phyloP scores from a whole-genome alignment of 2,797 vertebrate species.

The Babyrousa celebensis region DNA sequence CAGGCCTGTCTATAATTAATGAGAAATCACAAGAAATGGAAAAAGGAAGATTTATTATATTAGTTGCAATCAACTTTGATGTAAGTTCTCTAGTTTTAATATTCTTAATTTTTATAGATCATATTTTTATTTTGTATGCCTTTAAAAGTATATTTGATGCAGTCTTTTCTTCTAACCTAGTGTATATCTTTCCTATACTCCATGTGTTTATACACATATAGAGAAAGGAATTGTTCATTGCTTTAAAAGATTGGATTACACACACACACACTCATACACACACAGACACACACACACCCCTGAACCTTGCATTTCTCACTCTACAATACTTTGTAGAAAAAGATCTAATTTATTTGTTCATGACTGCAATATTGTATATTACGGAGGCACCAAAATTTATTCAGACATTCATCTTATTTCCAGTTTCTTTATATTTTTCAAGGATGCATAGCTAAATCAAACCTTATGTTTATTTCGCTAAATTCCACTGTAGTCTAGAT shows the following conservation, averaged over 20 bases:
- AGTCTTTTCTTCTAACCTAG: neutral
- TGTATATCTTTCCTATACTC: neutral
- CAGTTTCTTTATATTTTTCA: neutral
- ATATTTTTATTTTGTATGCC: neutral
- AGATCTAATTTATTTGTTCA: slow-evolving; percentile 30
- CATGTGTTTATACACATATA: neutral
- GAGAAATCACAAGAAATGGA: neutral
- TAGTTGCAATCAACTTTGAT: neutral
- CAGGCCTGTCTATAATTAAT: neutral
- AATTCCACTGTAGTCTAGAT: neutral
- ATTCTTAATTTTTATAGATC: neutral
- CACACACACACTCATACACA: neutral
- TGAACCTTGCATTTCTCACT: neutral
- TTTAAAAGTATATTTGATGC: neutral
- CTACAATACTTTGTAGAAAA: neutral
- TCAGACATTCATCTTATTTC: neutral
- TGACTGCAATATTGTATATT: neutral
- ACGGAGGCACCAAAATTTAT: neutral
- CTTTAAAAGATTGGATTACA: neutral
- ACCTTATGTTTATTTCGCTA: slow-evolving; percentile 17
- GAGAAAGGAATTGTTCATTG: neutral
- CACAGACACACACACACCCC: neutral
- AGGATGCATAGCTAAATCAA: slow-evolving; percentile 2
- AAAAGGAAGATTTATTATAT: neutral
- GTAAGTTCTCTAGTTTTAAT: neutral